These are phyloP conservation scores for Mythimna ferrago DNA, from an alignment of 2,888 invertebrate genomes.

Conservation along the genomic window DNA sequence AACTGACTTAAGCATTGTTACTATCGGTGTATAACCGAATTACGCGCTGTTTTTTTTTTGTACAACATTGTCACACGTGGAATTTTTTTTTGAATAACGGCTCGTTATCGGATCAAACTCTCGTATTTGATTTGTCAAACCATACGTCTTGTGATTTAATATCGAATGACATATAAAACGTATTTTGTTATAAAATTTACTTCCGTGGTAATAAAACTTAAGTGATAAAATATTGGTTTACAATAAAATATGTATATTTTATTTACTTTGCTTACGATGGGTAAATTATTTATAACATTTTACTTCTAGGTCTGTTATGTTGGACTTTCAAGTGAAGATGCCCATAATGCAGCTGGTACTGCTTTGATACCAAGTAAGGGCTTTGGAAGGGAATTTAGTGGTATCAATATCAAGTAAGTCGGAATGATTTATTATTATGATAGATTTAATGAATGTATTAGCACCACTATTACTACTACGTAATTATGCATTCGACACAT, in stretches of 20 bases:
- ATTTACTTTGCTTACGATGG: not conserved
- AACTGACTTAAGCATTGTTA: no score
- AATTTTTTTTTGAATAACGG: no score
- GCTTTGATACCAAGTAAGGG: constrained; percentile 28
- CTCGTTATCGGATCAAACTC: no score
- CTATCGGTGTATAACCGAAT: no score
- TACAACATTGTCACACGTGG: no score
- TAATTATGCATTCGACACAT: not conserved
- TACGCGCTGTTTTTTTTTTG: no score
- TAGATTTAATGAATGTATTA: not conserved
- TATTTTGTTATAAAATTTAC: no score
- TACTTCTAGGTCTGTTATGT: constrained; percentile 71
- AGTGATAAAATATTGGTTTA: not conserved
- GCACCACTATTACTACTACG: not conserved
- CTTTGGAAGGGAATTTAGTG: constrained; percentile 78
- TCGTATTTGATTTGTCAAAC: no score
- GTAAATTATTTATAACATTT: not conserved
- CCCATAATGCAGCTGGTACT: constrained; percentile 60
- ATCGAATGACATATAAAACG: no score
- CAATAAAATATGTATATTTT: not conserved
- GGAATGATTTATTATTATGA: not conserved
- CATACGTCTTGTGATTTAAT: no score
- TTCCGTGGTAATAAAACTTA: no score
- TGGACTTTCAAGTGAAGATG: constrained; percentile 70
- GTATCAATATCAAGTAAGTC: constrained; percentile 72